Base-by-base conservation (phyloP, 2,797 vertebrate genomes). In the Limosa lapponica region DNA sequence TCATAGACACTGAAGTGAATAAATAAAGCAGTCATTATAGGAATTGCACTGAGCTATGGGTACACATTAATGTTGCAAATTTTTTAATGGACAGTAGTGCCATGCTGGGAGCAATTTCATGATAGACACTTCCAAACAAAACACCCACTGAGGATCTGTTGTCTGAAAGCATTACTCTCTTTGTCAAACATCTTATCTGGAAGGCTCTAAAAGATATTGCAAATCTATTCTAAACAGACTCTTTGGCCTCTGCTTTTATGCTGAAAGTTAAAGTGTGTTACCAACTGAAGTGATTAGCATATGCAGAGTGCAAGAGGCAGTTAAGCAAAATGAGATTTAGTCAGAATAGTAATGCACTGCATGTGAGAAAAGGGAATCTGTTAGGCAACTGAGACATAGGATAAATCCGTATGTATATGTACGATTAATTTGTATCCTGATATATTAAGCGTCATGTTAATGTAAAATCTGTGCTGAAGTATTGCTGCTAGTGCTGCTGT, bases 101-200 rank as follows among this genome's bases (percentile, higher is more conserved):
- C 61, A 78, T 65, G 49, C 75, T 91, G 90, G 64, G 82, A 93
- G 9, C 77, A 80, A 86, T 95, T 94, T 91, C 36, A 32, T 11
- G 28, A 85, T 37, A 78, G 32, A 30, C 44, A 28, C 10, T 81
- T 96, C 95, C n/a, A 91, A 95, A 84, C 43, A 78, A 64, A 94
- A 80, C 52, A 69, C 62, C 36, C 73, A 65, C 62, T 67, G 70
- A 73, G 70, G 82, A 48, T n/a, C 58, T 46, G 57, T 43, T 74
- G 19, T 65, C 80, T 85, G 73, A 65, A 93, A 82, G 70, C n/a
- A 54, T 55, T 82, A 22, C 7, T 74, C 16, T 65, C 62, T 86
- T 84, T 84, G 69, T 92, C 62, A 90, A 80, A 51, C 11, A 11
- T 65, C 18, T 59, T 75, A 49, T 77, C 78, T 85, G 43, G 9